These are phyloP conservation scores for Drosophila hydei DNA, from an alignment of 1,140 invertebrate species.

Conservation along the genomic window DNA sequence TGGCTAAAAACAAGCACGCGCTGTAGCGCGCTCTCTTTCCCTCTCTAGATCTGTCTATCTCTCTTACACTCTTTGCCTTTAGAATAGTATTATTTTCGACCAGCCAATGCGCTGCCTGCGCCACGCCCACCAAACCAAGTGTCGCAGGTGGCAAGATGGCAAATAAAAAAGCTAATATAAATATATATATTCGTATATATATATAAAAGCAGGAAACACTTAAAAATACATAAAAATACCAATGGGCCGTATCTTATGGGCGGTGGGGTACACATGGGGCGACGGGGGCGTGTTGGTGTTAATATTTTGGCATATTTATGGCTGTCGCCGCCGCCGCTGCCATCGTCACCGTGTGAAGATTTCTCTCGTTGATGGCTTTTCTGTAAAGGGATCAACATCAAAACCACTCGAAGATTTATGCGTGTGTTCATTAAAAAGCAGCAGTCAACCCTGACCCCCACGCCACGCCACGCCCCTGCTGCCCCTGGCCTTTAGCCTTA, in stretches of 20 bases:
- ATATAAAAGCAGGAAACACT: constrained; percentile 52
- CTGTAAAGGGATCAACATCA: constrained; percentile 59
- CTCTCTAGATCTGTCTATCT: neutral
- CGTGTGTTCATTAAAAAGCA: constrained; percentile 61
- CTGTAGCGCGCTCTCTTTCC: neutral
- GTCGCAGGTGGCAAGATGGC: constrained; percentile 65
- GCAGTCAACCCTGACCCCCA: constrained; percentile 35
- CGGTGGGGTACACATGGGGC: neutral
- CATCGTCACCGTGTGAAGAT: constrained; percentile 39
- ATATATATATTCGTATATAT: neutral
- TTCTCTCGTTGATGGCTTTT: constrained; percentile 48
- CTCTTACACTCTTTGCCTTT: constrained; percentile 43
- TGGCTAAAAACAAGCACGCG: constrained; percentile 33
- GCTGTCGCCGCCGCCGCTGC: neutral
- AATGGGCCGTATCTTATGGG: constrained; percentile 42
- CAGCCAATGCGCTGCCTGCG: constrained; percentile 52
- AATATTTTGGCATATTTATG: constrained; percentile 58
- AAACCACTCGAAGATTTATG: constrained; percentile 70
- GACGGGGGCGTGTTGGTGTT: neutral
- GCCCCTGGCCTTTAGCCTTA: constrained; percentile 16
- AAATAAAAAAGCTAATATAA: constrained; percentile 15
- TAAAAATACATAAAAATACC: constrained; percentile 82
- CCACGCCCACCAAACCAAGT: constrained; percentile 60
- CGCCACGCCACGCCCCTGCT: neutral
- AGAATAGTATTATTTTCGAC: constrained; percentile 42